phyloP scores from a whole-genome alignment of 2,888 invertebrate species.

The Ganaspis brasiliensis region DNA sequence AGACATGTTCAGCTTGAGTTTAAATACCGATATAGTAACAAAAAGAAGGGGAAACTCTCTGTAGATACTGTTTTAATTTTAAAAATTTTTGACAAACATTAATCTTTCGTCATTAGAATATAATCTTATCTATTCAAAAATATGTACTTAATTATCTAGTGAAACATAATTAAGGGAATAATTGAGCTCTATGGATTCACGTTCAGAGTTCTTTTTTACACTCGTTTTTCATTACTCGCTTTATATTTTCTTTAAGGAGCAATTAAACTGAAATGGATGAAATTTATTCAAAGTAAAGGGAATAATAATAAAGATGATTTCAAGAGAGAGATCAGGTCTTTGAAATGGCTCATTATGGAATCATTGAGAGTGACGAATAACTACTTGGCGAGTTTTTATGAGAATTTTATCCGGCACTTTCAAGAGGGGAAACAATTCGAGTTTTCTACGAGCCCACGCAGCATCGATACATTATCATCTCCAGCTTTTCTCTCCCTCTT shows the following conservation, averaged over 20 bases:
- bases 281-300: neutral
- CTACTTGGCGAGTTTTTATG: constrained; percentile 32
- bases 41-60: too few species aligned
- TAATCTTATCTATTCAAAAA: too few species aligned
- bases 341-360: constrained; percentile 11
- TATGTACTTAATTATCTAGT: too few species aligned
- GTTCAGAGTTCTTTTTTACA: neutral
- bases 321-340: constrained; percentile 4
- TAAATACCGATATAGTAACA: too few species aligned
- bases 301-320: constrained; percentile 5
- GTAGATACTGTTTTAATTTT: too few species aligned
- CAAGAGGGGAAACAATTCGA: constrained; percentile 57
- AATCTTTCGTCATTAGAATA: too few species aligned
- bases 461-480: constrained; percentile 58
- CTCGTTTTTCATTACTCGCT: neutral
- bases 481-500: constrained; percentile 32
- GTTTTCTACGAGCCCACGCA: constrained; percentile 52
- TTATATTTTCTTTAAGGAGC: neutral
- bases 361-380: constrained; percentile 26
- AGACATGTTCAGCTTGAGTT: too few species aligned
- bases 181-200: neutral
- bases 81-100: too few species aligned
- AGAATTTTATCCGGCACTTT: constrained; percentile 52
- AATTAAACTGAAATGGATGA: neutral
- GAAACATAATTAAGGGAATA: too few species aligned